Percentiles rank a stretch among this genome's conserved stretches.
Evolutionary conservation across 92 coral and sea anemone genomes (phyloP).

Genomic region (Heteractis magnifica): DNA sequence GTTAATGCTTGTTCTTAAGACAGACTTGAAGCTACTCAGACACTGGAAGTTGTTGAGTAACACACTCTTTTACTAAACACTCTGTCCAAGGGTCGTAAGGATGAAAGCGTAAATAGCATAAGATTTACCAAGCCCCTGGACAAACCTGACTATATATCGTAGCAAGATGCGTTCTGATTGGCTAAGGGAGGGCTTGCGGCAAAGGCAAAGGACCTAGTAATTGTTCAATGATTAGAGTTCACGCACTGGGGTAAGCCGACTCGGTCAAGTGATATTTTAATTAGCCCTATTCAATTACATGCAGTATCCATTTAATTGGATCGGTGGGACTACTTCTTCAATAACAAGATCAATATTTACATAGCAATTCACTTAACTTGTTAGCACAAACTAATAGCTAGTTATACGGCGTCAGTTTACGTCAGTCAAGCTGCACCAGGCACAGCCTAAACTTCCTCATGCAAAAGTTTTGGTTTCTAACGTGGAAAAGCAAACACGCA

Average conservation of each 20-base stretch:
- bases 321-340: conserved; percentile 17
- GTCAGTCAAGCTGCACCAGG: neutral
- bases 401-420: conserved; percentile 14
- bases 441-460: neutral
- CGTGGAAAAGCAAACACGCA: neutral
- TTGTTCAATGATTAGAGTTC: conserved; percentile 36
- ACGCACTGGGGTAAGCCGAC: conserved; percentile 32
- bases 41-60: conserved; percentile 2
- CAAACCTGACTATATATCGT: conserved; percentile 2
- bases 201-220: conserved; percentile 35
- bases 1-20: neutral
- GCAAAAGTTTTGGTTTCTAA: neutral
- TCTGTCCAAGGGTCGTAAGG: neutral
- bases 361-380: conserved; percentile 25
- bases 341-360: conserved; percentile 51
- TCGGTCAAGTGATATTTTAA: conserved; percentile 34
- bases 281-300: conserved; percentile 57
- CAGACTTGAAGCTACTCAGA: neutral
- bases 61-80: neutral
- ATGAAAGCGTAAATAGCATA: neutral
- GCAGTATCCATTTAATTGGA: conserved; percentile 29
- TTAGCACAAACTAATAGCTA: conserved; percentile 32
- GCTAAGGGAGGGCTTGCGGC: conserved; percentile 37
- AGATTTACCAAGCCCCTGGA: conserved; percentile 1
- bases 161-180: conserved; percentile 33